These are phyloP conservation scores for Cancer borealis DNA, from an alignment of 2,888 invertebrate genomes.

Conservation along the genomic window DNA sequence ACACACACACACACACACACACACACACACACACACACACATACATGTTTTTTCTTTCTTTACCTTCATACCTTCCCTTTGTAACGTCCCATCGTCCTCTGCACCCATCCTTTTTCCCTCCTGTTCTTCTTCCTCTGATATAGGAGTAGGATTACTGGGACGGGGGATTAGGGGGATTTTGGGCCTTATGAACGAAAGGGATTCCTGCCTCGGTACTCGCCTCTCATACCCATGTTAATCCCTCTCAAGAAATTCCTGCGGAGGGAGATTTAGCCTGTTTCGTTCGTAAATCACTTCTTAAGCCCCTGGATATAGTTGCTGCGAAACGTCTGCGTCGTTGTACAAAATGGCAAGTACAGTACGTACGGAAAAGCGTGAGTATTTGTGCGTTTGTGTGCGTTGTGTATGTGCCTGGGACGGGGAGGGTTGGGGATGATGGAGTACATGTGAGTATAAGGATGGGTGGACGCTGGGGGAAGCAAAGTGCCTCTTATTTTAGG, in stretches of 20 bases:
- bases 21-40: neutral
- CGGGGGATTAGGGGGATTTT: conserved; percentile 15
- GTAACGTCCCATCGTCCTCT: neutral
- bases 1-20: no score
- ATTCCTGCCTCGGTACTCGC: neutral
- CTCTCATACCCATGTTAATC: neutral
- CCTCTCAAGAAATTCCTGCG: conserved; percentile 34
- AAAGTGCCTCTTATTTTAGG: neutral
- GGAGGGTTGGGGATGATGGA: no score
- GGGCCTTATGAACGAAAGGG: conserved; percentile 29
- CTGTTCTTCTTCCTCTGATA: neutral
- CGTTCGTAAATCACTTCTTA: conserved; percentile 20
- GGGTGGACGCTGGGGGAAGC: neutral
- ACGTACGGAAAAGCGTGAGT: neutral
- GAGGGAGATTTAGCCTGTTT: neutral
- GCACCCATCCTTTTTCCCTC: neutral
- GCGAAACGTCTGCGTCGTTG: neutral
- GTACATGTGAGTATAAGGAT: neutral
- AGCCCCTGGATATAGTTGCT: neutral
- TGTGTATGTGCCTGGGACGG: neutral
- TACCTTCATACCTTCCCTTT: neutral
- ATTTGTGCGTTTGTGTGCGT: conserved; percentile 35
- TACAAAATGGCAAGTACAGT: neutral
- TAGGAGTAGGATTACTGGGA: neutral
- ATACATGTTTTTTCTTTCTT: neutral